phyloP scores from a whole-genome alignment of 2,888 invertebrate species.

The Caenorhabditis zanzibari region DNA sequence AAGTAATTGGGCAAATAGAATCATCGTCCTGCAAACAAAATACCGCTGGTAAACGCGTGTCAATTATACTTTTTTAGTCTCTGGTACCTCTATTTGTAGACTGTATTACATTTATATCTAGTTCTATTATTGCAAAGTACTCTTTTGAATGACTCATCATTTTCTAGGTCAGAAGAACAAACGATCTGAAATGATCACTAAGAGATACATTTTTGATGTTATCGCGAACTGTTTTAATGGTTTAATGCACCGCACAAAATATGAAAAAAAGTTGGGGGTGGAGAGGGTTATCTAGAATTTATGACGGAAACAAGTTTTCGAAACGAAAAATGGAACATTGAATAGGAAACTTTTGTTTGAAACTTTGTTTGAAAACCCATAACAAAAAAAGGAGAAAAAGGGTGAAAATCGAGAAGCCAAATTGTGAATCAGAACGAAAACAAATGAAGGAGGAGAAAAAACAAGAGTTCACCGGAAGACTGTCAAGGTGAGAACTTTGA shows the following conservation, averaged over 20 bases:
- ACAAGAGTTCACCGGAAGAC: slow-evolving; percentile 37
- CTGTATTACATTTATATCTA: background rate
- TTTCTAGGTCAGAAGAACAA: background rate
- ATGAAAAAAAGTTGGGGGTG: slow-evolving; percentile 11
- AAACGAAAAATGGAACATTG: slow-evolving; percentile 5
- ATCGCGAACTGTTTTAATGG: background rate
- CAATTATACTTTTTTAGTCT: slow-evolving; percentile 44
- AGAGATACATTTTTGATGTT: background rate
- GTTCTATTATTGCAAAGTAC: background rate
- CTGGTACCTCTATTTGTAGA: background rate
- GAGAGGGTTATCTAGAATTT: slow-evolving; percentile 4
- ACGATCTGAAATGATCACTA: background rate
- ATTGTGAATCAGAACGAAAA: background rate
- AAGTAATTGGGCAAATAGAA: slow-evolving; percentile 49
- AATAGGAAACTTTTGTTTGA: background rate
- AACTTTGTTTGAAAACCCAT: background rate
- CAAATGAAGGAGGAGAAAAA: background rate
- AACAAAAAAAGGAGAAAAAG: background rate
- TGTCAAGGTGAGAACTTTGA: slow-evolving; percentile 36
- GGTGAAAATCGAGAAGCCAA: background rate
- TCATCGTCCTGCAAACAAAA: slow-evolving; percentile 36
- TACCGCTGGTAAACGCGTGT: slow-evolving; percentile 32
- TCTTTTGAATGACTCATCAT: no score
- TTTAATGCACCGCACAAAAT: slow-evolving; percentile 17
- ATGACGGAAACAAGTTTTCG: slow-evolving; percentile 15